Percentiles rank a stretch among this genome's conserved stretches.
phyloP scores from a whole-genome alignment of 2,797 vertebrate genomes.

The Emydoidea blandingii region DNA sequence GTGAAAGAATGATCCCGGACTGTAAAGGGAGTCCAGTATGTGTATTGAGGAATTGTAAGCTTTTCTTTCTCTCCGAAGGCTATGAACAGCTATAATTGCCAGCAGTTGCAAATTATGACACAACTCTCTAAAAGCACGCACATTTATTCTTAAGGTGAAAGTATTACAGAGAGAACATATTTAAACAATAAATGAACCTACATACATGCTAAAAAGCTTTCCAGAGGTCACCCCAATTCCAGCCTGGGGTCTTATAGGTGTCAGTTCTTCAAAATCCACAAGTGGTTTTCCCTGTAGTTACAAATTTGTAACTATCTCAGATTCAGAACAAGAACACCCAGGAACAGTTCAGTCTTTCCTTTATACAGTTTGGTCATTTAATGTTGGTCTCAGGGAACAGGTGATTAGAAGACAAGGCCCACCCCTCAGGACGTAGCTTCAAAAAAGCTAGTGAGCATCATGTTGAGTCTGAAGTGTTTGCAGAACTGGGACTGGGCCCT shows the following conservation, averaged over 20 bases:
- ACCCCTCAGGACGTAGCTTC: background rate
- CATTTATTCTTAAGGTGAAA: background rate
- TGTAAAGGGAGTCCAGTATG: too few species aligned
- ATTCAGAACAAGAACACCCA: background rate
- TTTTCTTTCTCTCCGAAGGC: background rate
- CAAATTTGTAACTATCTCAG: too few species aligned
- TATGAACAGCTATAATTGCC: background rate
- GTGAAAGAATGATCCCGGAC: too few species aligned
- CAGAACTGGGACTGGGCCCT: background rate
- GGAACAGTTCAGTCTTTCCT: background rate
- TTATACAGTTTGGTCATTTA: background rate
- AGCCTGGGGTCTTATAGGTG: too few species aligned
- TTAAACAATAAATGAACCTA: background rate
- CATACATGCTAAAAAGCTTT: background rate
- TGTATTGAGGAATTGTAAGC: too few species aligned
- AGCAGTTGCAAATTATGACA: background rate
- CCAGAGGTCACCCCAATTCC: too few species aligned
- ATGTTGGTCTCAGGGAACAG: background rate
- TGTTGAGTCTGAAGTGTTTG: slow-evolving; percentile 6
- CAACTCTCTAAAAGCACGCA: background rate
- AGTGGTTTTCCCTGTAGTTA: too few species aligned
- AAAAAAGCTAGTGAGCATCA: background rate
- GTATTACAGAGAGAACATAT: background rate
- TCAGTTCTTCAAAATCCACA: too few species aligned
- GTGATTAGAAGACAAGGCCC: background rate